Percentiles rank a stretch among this genome's conserved stretches.
These are phyloP conservation scores for Eueremaeus valkanovi DNA, from an alignment of 2,888 invertebrate species.

Conservation along the genomic window DNA sequence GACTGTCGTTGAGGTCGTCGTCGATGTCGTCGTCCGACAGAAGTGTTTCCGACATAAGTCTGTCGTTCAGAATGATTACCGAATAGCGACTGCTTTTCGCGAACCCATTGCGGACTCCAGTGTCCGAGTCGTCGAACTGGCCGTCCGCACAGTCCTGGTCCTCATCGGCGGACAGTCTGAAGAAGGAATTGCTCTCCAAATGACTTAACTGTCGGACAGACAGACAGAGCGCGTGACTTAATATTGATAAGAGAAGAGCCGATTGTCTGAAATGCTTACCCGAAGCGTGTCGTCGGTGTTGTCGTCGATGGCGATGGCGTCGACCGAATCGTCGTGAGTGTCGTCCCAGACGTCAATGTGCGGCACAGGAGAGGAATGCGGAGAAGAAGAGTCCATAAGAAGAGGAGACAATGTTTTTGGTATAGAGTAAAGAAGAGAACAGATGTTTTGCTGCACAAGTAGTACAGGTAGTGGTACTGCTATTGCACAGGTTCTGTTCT, in stretches of 20 bases:
- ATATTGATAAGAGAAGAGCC: no score
- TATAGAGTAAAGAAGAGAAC: no score
- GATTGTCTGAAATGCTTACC: no score
- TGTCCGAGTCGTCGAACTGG: neutral
- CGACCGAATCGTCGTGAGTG: neutral
- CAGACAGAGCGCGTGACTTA: no score
- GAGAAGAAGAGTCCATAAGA: neutral
- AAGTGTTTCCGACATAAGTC: constrained; percentile 39
- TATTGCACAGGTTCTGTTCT: no score
- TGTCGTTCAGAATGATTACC: constrained; percentile 34
- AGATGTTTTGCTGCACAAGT: no score
- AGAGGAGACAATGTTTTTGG: neutral
- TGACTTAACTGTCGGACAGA: no score
- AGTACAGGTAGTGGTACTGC: no score
- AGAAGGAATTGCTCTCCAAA: no score
- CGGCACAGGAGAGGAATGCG: neutral
- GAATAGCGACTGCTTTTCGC: constrained; percentile 20
- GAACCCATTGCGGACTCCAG: neutral
- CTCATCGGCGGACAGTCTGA: no score
- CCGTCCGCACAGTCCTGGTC: no score
- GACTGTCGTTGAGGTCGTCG: constrained; percentile 6
- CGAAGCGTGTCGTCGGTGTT: neutral
- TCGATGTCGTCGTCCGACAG: neutral
- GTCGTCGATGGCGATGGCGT: neutral
- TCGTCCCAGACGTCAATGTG: neutral